Base-by-base conservation (phyloP, 2,797 vertebrate genomes). In the Argentina silus region DNA sequence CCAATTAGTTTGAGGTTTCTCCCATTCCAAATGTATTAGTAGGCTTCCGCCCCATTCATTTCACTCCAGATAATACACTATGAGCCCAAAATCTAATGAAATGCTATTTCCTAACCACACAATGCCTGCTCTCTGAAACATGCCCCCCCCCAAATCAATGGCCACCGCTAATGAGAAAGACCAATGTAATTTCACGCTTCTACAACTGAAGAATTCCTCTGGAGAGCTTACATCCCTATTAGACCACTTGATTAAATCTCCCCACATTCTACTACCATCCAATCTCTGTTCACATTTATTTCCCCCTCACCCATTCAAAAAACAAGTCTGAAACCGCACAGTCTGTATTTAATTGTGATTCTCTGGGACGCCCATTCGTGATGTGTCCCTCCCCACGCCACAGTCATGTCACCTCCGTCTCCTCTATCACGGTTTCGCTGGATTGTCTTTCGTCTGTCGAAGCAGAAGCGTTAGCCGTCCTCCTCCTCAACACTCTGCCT, bases 391-490 rank as follows among this genome's bases (percentile, higher is more conserved):
- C 70, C 62, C 65, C 72, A 61, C 44, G 63, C 59, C 36, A 56
- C 23, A 76, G 60, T 74, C n/a, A 55, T 82, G 78, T 81, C 19
- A 74, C 65, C 66, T 48, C 48, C 10, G 7, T 79, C 51, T 72
- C 47, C 62, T 78, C 81, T 59, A 43, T 78, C 36, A 44, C 3
- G 27, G 19, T 70, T 79, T 51, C 78, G 63, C 74, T 10, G 6
- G 51, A 69, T 80, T 69, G 77, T 82, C 66, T 73, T 65, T 76
- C 72, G 66, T 43, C 50, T 73, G 70, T 73, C 77, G 82, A 80
- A 84, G 81, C 63, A 81, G 69, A 76, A 84, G 68, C 81, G 77
- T 69, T 44, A 72, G 73, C 69, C 70, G 65, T 84, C 69, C 44
- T 61, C 21, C 68, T 56, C 51, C 62, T 63, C 62, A 48, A 69